These are phyloP conservation scores for Ericerus pela DNA, from an alignment of 1,140 invertebrate species.

Conservation along the genomic window DNA sequence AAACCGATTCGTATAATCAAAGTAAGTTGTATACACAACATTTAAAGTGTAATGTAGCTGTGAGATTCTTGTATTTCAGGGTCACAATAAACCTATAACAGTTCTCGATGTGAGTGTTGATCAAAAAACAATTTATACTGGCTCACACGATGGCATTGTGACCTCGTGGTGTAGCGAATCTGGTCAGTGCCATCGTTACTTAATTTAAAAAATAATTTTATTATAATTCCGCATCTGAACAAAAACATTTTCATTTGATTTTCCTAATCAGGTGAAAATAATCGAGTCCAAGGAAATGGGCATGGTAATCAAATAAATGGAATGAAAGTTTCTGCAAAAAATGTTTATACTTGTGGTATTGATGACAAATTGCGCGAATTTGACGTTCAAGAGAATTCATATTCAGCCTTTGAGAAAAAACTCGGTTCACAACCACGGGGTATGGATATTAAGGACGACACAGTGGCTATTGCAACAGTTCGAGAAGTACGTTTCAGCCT, in stretches of 20 bases:
- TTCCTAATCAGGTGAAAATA: slow-evolving; percentile 43
- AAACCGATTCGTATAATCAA: slow-evolving; percentile 76
- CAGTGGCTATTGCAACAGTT: slow-evolving; percentile 63
- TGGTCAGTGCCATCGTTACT: slow-evolving; percentile 30
- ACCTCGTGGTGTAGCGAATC: slow-evolving; percentile 72
- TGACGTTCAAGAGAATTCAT: slow-evolving; percentile 44
- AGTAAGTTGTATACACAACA: slow-evolving; percentile 31
- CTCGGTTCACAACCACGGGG: slow-evolving; percentile 77
- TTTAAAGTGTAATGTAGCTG: background rate
- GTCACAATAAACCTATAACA: slow-evolving; percentile 96
- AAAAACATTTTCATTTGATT: slow-evolving; percentile 5
- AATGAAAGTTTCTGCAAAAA: slow-evolving; percentile 52
- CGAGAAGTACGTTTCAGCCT: slow-evolving; percentile 49
- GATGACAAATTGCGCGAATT: slow-evolving; percentile 73
- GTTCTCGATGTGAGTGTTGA: slow-evolving; percentile 68
- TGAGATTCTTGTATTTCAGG: no score
- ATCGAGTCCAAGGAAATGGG: slow-evolving; percentile 60
- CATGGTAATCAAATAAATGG: slow-evolving; percentile 92
- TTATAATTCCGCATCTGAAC: background rate
- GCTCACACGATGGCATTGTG: slow-evolving; percentile 81
- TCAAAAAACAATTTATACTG: slow-evolving; percentile 68
- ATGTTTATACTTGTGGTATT: slow-evolving; percentile 73
- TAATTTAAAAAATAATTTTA: background rate
- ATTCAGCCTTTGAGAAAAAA: slow-evolving; percentile 51
- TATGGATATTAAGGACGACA: slow-evolving; percentile 58